Evolutionary conservation across 2,113 vertebrate species (phyloP).

Genomic region (Oostethus manadensis): DNA sequence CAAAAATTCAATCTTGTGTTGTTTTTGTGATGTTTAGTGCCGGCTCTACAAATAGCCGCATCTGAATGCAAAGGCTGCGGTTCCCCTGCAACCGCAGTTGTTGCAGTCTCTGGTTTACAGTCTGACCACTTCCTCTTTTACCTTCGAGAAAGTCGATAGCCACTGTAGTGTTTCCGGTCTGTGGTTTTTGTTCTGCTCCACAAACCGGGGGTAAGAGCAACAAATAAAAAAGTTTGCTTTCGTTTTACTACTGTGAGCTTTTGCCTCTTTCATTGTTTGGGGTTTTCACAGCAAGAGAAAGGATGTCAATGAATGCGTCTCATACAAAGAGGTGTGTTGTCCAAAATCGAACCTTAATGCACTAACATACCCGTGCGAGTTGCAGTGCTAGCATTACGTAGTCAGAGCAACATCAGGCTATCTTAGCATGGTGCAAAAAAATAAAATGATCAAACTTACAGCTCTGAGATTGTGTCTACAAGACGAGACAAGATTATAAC

Average conservation of each 20-base stretch:
- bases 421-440: too few species aligned
- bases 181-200: background rate
- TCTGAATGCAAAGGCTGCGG: background rate
- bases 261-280: too few species aligned
- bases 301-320: too few species aligned
- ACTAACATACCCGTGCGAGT: too few species aligned
- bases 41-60: background rate
- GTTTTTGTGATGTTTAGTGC: background rate
- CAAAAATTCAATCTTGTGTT: background rate
- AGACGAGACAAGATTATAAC: too few species aligned
- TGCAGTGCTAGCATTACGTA: too few species aligned
- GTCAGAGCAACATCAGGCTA: too few species aligned
- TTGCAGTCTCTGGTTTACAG: background rate
- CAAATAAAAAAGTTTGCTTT: background rate
- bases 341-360: too few species aligned
- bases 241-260: background rate
- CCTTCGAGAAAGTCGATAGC: background rate
- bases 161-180: background rate
- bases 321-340: too few species aligned
- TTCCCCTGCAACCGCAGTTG: background rate
- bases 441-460: too few species aligned
- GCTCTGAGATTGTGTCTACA: too few species aligned
- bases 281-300: too few species aligned
- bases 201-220: background rate
- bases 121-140: conserved; percentile 3